Evolutionary conservation across 2,888 invertebrate species (phyloP).

Genomic region (Parnassius apollo): DNA sequence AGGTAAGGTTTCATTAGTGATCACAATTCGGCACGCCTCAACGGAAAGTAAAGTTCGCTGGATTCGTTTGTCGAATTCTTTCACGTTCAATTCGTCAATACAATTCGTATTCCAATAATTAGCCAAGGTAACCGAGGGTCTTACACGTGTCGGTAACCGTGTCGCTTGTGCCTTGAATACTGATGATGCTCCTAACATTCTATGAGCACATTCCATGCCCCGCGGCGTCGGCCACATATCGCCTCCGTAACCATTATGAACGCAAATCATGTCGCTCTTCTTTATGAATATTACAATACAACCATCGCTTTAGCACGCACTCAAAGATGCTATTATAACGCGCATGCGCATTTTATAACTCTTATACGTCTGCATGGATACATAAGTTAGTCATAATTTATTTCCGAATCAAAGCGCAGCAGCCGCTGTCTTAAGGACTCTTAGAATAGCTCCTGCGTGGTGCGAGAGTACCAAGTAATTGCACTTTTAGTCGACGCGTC

Average conservation of each 20-base stretch:
- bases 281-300: constrained; percentile 24
- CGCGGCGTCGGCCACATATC: constrained; percentile 41
- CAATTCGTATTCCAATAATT: constrained; percentile 58
- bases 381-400: constrained; percentile 28
- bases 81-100: constrained; percentile 50
- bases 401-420: constrained; percentile 18
- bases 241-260: constrained; percentile 35
- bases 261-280: constrained; percentile 36
- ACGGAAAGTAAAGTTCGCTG: constrained; percentile 21
- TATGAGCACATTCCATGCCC: constrained; percentile 63
- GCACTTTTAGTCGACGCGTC: constrained; percentile 41
- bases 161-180: constrained; percentile 62
- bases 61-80: constrained; percentile 22
- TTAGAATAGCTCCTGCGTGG: constrained; percentile 55
- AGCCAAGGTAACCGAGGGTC: constrained; percentile 57
- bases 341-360: constrained; percentile 2
- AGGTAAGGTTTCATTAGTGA: constrained; percentile 5
- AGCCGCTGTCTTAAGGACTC: constrained; percentile 43
- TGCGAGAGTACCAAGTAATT: constrained; percentile 45
- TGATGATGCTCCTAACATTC: constrained; percentile 60
- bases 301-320: constrained; percentile 12
- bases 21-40: constrained; percentile 17
- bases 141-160: constrained; percentile 68
- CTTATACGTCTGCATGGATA: constrained; percentile 23
- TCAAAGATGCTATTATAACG: constrained; percentile 5